phyloP scores from a whole-genome alignment of 35 echinoderm and acorn worm genomes.

The Diadema setosum region DNA sequence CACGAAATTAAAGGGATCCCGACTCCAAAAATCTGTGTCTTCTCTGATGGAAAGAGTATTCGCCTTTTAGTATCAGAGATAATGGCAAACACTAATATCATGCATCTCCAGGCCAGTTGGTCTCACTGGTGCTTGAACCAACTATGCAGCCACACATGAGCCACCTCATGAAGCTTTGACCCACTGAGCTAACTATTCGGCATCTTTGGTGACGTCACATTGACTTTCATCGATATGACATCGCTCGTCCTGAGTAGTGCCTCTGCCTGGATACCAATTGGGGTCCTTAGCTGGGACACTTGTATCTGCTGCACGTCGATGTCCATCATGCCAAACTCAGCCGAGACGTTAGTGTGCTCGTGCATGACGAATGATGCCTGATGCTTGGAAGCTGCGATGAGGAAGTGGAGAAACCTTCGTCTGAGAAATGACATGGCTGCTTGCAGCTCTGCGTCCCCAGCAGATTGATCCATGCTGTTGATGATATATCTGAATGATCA shows the following conservation, averaged over 20 bases:
- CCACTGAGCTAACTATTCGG: neutral
- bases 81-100: too few species aligned
- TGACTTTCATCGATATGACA: conserved; percentile 39
- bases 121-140: too few species aligned
- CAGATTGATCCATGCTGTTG: too few species aligned
- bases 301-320: conserved; percentile 60
- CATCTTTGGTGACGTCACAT: neutral
- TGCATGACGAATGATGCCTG: conserved; percentile 44
- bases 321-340: conserved; percentile 36
- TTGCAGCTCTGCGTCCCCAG: too few species aligned
- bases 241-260: conserved; percentile 57
- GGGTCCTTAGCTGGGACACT: conserved; percentile 58
- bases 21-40: too few species aligned
- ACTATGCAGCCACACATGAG: too few species aligned
- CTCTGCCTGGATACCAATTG: conserved; percentile 58
- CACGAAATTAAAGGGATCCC: too few species aligned
- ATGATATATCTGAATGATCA: too few species aligned
- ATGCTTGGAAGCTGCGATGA: conserved; percentile 22
- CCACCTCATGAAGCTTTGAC: too few species aligned
- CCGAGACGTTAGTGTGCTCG: conserved; percentile 44
- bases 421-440: conserved; percentile 54
- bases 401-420: conserved; percentile 49
- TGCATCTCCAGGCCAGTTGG: too few species aligned
- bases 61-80: too few species aligned
- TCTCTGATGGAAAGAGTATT: too few species aligned